Percentiles rank a stretch among this genome's conserved stretches.
These are phyloP conservation scores for Chrysolina haemoptera DNA, from an alignment of 2,888 invertebrate genomes.

Conservation along the genomic window DNA sequence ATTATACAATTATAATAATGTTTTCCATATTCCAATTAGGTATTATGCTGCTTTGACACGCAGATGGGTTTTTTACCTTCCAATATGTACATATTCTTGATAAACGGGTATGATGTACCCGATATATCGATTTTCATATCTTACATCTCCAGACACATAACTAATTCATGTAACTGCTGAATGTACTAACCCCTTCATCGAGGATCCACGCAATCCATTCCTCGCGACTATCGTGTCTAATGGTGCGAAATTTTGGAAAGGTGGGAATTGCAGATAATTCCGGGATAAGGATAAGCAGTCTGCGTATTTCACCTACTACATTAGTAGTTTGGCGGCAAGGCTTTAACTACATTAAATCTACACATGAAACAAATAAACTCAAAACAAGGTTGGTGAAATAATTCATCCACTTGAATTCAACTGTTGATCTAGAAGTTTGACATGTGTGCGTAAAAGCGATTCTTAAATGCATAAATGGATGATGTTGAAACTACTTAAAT, in stretches of 20 bases:
- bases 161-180: neutral
- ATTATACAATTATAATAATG: too few species aligned
- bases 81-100: neutral
- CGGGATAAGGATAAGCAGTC: too few species aligned
- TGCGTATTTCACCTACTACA: too few species aligned
- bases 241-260: neutral
- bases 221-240: neutral
- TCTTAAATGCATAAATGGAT: too few species aligned
- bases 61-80: neutral
- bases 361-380: too few species aligned
- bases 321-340: too few species aligned
- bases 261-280: neutral
- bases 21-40: neutral
- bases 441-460: too few species aligned
- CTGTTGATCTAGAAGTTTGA: too few species aligned
- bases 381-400: too few species aligned
- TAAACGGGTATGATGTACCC: neutral
- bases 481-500: too few species aligned
- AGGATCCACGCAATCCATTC: neutral
- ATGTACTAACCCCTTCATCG: neutral
- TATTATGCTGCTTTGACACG: neutral
- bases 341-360: too few species aligned
- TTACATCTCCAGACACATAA: slow-evolving; percentile 13
- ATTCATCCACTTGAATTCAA: too few species aligned
- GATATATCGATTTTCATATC: neutral